Evolutionary conservation across 2,797 vertebrate species (phyloP), one percentile per base, ranked within the genome.

Genomic region (Pyrocephalus nanus): DNA sequence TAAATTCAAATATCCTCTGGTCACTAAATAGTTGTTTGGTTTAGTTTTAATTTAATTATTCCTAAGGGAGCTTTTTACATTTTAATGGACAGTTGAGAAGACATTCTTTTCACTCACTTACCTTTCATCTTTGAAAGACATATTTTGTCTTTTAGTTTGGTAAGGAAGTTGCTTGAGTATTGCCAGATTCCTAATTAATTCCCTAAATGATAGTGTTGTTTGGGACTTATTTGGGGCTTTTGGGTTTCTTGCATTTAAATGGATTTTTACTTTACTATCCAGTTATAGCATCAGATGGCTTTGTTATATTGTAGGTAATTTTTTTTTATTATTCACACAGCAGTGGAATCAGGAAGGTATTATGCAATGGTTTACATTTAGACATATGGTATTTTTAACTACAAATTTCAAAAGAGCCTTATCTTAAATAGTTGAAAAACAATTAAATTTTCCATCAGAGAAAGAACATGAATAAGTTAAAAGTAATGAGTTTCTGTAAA

Each of bases 401-500:
- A 76, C 42, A 87, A 82, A 66, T 79, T 94, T 92, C 45, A 67
- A 85, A 92, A 73, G 50, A 85, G 6, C 5, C 34, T 94, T 92
- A 80, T 95, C 85, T 90, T 47, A 88, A 93, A 77, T 54, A 69
- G 51, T 42, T 61, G 61, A 94, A 61, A 85, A 94, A 92, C 86
- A 93, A 94, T 78, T 89, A 77, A 86, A 81, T 12, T 83, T 95
- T 80, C 69, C 38, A 70, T 90, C 72, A 93, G 45, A 88, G 65
- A 80, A 90, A 79, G 65, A 92, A 71, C 42, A 80, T 17, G 40
- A 85, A 72, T 82, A 96, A 79, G 60, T 82, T 87, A 89, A 90
- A 93, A 93, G 48, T 55, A 87, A 93, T 73, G 43, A 90, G 48
- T 92, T 94, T 83, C 75, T 87, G 40, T 64, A 86, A 89, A 93